phyloP scores from a whole-genome alignment of 2,888 invertebrate species.

The Plemyria rubiginata region DNA sequence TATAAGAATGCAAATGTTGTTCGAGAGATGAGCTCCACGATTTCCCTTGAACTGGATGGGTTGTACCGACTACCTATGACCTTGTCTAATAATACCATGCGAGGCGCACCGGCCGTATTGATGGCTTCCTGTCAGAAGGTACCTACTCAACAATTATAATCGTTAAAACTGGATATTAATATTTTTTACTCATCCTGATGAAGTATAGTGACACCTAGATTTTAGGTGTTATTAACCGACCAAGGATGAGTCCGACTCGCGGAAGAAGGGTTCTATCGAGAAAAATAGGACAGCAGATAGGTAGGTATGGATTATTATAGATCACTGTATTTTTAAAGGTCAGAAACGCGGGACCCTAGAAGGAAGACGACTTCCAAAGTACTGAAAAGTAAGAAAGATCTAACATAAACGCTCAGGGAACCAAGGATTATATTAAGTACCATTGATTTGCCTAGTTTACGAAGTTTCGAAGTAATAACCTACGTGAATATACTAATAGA shows the following conservation, averaged over 20 bases:
- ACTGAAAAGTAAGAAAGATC: too few relatives aligned
- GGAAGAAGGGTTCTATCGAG: neutral
- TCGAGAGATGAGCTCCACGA: conserved; percentile 21
- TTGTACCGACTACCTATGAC: conserved; percentile 41
- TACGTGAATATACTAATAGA: too few relatives aligned
- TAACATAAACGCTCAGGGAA: too few relatives aligned
- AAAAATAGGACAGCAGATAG: neutral
- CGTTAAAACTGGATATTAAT: conserved; percentile 12
- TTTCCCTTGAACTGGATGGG: conserved; percentile 46
- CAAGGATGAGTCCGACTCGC: neutral
- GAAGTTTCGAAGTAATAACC: too few relatives aligned
- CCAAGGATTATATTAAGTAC: too few relatives aligned
- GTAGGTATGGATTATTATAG: too few relatives aligned
- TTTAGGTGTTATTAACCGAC: too few relatives aligned
- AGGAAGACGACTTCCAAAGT: too few relatives aligned
- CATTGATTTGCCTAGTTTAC: too few relatives aligned
- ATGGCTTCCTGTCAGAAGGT: conserved; percentile 56
- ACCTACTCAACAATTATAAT: conserved; percentile 10
- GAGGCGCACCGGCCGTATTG: conserved; percentile 57
- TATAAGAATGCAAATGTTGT: neutral
- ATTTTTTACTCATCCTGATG: neutral
- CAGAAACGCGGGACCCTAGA: too few relatives aligned
- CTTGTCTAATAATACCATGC: conserved; percentile 59
- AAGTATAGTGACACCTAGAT: too few relatives aligned
- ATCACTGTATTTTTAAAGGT: neutral